Percentiles rank a stretch among this genome's conserved stretches.
phyloP scores from a whole-genome alignment of 2,113 vertebrate genomes.

The Psittacula cyanocephala region DNA sequence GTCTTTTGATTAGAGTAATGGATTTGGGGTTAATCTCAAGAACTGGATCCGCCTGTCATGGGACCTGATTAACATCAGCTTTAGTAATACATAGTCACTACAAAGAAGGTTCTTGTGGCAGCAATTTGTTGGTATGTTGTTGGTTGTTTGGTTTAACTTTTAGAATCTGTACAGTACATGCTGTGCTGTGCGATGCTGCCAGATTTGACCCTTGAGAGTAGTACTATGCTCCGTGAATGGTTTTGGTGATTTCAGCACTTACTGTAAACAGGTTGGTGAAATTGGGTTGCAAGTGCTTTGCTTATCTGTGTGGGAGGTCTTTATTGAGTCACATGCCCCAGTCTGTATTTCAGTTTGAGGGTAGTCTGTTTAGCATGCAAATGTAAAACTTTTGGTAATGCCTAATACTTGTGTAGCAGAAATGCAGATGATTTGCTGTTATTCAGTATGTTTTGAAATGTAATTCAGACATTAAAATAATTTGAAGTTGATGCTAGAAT shows the following conservation, averaged over 20 bases:
- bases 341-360: neutral
- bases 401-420: neutral
- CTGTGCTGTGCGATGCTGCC: neutral
- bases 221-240: rapidly evolving
- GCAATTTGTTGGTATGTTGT: neutral
- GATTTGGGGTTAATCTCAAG: constrained; percentile 10
- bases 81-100: neutral
- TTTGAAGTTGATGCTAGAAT: neutral
- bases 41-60: neutral
- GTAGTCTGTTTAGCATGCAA: neutral
- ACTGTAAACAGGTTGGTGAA: neutral
- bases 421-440: neutral
- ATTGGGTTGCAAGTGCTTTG: neutral
- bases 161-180: neutral
- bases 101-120: neutral
- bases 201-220: neutral
- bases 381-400: neutral
- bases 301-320: neutral
- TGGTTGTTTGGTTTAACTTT: neutral
- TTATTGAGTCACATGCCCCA: neutral
- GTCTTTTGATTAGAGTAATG: neutral
- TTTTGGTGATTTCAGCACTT: neutral
- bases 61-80: neutral
- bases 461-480: neutral
- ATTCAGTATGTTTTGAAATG: neutral